phyloP scores from a whole-genome alignment of 2,797 vertebrate genomes.

The Helarctos malayanus region DNA sequence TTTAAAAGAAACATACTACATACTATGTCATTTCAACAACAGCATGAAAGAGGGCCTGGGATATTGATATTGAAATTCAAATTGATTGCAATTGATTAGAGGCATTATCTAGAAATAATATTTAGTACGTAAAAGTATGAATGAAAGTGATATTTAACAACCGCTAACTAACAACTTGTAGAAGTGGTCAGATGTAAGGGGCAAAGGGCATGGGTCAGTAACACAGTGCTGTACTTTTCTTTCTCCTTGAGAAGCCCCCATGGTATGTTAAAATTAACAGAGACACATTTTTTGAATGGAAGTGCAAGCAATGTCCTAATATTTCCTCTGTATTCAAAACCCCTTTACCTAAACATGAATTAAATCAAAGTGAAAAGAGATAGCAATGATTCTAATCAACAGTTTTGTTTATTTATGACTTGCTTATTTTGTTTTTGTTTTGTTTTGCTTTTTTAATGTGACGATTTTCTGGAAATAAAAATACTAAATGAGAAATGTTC shows the following conservation, averaged over 20 bases:
- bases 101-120: neutral
- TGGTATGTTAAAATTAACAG: neutral
- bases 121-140: neutral
- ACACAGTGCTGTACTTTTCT: neutral
- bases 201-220: neutral
- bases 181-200: neutral
- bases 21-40: neutral
- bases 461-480: constrained; percentile 30
- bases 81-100: neutral
- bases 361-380: neutral
- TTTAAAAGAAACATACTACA: neutral
- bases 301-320: neutral
- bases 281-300: neutral
- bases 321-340: neutral
- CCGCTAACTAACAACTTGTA: neutral
- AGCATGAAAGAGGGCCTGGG: neutral
- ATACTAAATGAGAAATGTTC: constrained; percentile 1
- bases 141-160: neutral
- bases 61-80: neutral
- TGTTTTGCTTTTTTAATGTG: neutral
- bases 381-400: neutral
- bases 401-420: neutral
- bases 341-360: neutral
- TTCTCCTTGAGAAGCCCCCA: neutral
- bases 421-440: neutral